Evolutionary conservation across 2,888 invertebrate genomes (phyloP).

Genomic region (Drosophila paucipuncta): DNA sequence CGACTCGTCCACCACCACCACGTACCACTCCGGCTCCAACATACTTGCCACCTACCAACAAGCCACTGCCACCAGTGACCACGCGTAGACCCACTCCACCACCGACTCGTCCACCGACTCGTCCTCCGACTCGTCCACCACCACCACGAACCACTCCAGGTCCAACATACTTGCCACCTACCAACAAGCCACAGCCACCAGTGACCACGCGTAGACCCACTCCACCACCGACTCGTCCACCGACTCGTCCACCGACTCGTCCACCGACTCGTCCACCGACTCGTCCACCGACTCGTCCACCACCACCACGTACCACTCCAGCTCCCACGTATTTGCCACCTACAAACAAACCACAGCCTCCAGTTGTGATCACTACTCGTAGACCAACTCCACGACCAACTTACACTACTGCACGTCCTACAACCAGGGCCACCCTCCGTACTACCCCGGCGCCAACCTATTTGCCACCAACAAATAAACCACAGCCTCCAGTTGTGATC

Average conservation of each 20-base stretch:
- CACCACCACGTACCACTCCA: constrained; percentile 39
- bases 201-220: constrained; percentile 49
- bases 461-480: constrained; percentile 24
- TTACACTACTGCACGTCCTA: constrained; percentile 41
- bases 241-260: constrained; percentile 12
- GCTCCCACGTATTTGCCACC: constrained; percentile 58
- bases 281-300: constrained; percentile 3
- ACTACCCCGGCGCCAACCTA: constrained; percentile 52
- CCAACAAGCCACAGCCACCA: constrained; percentile 54
- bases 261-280: constrained; percentile 14
- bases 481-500: constrained; percentile 43
- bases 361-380: constrained; percentile 48
- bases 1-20: constrained; percentile 23
- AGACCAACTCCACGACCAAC: constrained; percentile 39
- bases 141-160: background rate
- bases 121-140: no score
- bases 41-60: constrained; percentile 32
- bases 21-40: constrained; percentile 30
- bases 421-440: constrained; percentile 23
- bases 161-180: constrained; percentile 59
- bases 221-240: constrained; percentile 27
- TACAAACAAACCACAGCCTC: constrained; percentile 58
- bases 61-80: constrained; percentile 44
- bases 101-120: no score
- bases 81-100: constrained; percentile 40